Conservation (phyloP, 64 coral and sea anemone species). For the Actinia equina region DNA sequence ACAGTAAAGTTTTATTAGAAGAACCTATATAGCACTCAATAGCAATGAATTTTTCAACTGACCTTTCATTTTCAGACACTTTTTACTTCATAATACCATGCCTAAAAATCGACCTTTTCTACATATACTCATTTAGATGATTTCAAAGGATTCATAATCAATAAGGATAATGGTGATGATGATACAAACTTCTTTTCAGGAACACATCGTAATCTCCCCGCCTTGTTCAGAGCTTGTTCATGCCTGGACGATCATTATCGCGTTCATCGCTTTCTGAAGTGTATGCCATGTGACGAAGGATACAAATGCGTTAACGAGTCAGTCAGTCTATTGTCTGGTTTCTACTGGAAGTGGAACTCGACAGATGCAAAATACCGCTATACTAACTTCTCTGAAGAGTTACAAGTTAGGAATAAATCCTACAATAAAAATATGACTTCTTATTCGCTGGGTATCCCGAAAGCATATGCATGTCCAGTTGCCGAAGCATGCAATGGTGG, state of each 20-base stretch:
- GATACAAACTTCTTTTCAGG: not conserved
- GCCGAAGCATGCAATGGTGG: slow-evolving; percentile 45
- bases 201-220: not conserved
- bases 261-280: slow-evolving; percentile 5
- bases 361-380: slow-evolving; percentile 21
- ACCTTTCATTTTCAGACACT: not conserved
- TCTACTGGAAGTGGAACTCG: slow-evolving; percentile 11
- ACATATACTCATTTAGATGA: no score
- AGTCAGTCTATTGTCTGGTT: not conserved
- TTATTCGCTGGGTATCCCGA: slow-evolving; percentile 19
- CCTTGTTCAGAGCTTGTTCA: slow-evolving; percentile 36
- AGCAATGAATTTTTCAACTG: rapidly evolving
- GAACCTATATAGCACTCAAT: no score
- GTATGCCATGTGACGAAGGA: not conserved
- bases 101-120: no score
- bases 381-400: slow-evolving; percentile 26
- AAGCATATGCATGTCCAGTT: slow-evolving; percentile 25
- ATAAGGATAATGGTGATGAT: not conserved
- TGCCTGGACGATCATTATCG: slow-evolving; percentile 12
- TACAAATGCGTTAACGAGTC: not conserved
- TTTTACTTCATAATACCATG: no score
- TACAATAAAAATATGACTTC: slow-evolving; percentile 6
- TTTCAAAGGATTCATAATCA: no score
- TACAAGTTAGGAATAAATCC: slow-evolving; percentile 9
- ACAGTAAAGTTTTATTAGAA: not conserved